These are phyloP conservation scores for Eptesicus fuscus DNA, from an alignment of 2,113 vertebrate species.

Conservation along the genomic window DNA sequence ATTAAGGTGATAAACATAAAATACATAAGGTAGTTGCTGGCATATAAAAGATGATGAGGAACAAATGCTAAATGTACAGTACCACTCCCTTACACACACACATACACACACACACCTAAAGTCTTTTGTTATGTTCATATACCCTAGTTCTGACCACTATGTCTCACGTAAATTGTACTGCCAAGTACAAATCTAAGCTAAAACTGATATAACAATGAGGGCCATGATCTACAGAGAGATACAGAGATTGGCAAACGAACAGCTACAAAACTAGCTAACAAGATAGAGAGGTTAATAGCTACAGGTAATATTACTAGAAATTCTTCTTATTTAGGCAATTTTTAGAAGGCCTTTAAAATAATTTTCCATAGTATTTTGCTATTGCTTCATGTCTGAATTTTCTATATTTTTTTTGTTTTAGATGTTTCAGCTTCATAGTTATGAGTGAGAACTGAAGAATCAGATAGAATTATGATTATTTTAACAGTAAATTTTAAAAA, in stretches of 20 bases:
- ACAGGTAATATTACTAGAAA: not conserved
- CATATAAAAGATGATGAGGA: not conserved
- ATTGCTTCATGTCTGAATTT: not conserved
- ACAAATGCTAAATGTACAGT: not conserved
- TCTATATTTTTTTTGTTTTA: not conserved
- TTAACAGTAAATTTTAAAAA: not conserved
- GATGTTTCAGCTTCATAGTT: not conserved
- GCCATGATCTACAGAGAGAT: not conserved
- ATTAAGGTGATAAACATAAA: not conserved
- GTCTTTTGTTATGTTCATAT: not conserved
- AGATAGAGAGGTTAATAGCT: not conserved
- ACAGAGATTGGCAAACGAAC: not conserved
- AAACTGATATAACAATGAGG: not conserved
- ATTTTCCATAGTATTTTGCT: not conserved
- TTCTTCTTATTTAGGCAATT: not conserved
- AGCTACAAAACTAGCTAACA: not conserved
- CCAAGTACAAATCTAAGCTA: not conserved
- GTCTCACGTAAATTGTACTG: not conserved
- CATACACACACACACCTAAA: not conserved
- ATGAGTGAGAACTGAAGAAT: not conserved
- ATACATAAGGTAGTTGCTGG: not conserved
- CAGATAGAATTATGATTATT: not conserved
- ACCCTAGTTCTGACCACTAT: not conserved
- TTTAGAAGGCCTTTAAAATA: not conserved
- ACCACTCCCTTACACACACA: not conserved